Percentiles rank a stretch among this genome's conserved stretches.
Evolutionary conservation across 2,113 vertebrate genomes (phyloP).

Genomic region (Dromiciops gliroides): DNA sequence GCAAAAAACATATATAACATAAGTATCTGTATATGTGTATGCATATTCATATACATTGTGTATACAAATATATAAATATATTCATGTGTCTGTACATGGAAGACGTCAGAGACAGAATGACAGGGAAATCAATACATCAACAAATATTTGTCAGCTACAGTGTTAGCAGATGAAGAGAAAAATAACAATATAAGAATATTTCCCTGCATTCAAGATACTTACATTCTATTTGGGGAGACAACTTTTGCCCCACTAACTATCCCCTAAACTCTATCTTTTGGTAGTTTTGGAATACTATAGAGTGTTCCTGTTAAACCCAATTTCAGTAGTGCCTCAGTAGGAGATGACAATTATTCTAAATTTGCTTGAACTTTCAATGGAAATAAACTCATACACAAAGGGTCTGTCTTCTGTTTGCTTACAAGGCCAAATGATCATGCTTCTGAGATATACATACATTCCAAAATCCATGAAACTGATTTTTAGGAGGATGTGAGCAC

Average conservation of each 20-base stretch:
- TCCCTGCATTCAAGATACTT: not conserved
- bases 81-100: not conserved
- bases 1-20: not conserved
- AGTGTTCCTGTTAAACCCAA: not conserved
- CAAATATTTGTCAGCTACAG: not conserved
- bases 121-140: not conserved
- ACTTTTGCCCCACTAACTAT: not conserved
- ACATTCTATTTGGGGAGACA: not conserved
- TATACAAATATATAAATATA: not conserved
- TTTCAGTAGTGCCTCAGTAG: not conserved
- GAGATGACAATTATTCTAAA: not conserved
- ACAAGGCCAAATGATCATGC: not conserved
- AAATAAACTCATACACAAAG: not conserved
- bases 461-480: not conserved
- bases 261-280: not conserved
- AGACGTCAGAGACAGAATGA: no score
- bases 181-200: not conserved
- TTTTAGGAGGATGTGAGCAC: not conserved
- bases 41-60: not conserved
- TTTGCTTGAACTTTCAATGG: not conserved
- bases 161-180: not conserved
- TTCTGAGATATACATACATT: not conserved
- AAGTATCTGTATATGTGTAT: no score
- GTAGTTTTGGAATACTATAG: not conserved
- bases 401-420: not conserved